Base-by-base conservation (phyloP, 1,140 invertebrate species). In the Onthophagus taurus region DNA sequence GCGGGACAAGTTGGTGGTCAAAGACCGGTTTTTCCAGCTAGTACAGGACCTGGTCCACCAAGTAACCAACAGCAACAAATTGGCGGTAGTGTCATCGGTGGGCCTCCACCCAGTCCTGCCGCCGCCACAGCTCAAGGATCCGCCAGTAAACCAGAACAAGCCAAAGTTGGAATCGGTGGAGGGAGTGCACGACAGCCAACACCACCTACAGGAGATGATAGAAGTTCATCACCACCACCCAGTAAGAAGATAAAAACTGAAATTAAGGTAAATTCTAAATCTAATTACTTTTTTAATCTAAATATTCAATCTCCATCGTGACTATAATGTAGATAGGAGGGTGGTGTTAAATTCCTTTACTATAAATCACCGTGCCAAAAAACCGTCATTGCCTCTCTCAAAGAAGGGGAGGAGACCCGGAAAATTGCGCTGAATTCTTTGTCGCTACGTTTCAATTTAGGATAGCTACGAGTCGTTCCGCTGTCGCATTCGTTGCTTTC, bases 161-260 rank as follows among this genome's bases (percentile, higher is more conserved):
- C 71, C 31, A 71, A 72, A 48, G 65, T 70, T 8, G 20, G 63
- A 68, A 37, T 69, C 71, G 59, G 69, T 71, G 30, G 60, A 57
- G 26, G 65, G 64, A 34, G 44, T 26, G 24, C 30, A 31, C 43
- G 46, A 34, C 47, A 23, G 33, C 47, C 31, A 20, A 26, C 30
- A 37, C 46, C 44, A 37, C 20, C 47, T 45, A 42, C 29, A 36
- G 31, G 26, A 16, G 59, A 58, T 21, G 57, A 59, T 20, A 47
- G 56, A 31, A 51, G 55, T 42, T 58, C 64, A 42, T 70, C 74
- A 53, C 75, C 77, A 43, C 78, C 77, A 14, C 79, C 77, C 9
- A 54, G 71, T 16, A 83, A 83, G 64, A 81, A 81, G 63, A 55
- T 74, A 48, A 81, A 81, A 70, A 69, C 67, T 31, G 78, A 80